phyloP scores from a whole-genome alignment of 2,888 invertebrate species.

The Odontocerum albicorne region DNA sequence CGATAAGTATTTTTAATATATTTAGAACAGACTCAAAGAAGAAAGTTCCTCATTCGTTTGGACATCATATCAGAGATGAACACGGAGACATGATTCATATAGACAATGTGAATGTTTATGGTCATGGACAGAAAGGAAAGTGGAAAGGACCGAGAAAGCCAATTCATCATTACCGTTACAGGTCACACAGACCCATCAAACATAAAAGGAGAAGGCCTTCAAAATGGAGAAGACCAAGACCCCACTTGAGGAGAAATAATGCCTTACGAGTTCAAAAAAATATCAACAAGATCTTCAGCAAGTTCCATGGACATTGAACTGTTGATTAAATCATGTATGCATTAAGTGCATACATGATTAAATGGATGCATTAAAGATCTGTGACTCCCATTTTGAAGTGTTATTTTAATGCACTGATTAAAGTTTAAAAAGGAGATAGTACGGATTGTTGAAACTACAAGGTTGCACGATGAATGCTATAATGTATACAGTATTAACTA shows the following conservation, averaged over 20 bases:
- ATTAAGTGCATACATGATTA: too few relatives aligned
- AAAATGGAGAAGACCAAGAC: slow-evolving; percentile 24
- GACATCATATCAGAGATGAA: slow-evolving; percentile 2
- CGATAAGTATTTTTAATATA: slow-evolving; percentile 23
- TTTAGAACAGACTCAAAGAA: slow-evolving; percentile 12
- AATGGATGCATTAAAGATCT: too few relatives aligned
- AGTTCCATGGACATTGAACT: background rate
- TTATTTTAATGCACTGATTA: too few relatives aligned
- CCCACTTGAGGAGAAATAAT: slow-evolving; percentile 12
- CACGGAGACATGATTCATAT: slow-evolving; percentile 25
- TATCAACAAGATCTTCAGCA: slow-evolving; percentile 16
- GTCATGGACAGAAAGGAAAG: slow-evolving; percentile 23
- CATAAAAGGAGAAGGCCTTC: slow-evolving; percentile 22
- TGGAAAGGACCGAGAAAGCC: slow-evolving; percentile 14
- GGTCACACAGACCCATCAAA: slow-evolving; percentile 21
- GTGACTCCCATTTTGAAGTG: too few relatives aligned
- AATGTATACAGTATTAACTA: too few relatives aligned
- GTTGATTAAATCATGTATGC: background rate
- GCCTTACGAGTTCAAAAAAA: slow-evolving; percentile 22
- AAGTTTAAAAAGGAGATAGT: too few relatives aligned
- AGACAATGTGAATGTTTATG: slow-evolving; percentile 25
- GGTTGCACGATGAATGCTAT: too few relatives aligned
- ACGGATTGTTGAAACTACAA: too few relatives aligned
- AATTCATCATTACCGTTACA: slow-evolving; percentile 4
- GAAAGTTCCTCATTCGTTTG: slow-evolving; percentile 1